These are phyloP conservation scores for Morpho achilles DNA, from an alignment of 2,888 invertebrate species.

Conservation along the genomic window DNA sequence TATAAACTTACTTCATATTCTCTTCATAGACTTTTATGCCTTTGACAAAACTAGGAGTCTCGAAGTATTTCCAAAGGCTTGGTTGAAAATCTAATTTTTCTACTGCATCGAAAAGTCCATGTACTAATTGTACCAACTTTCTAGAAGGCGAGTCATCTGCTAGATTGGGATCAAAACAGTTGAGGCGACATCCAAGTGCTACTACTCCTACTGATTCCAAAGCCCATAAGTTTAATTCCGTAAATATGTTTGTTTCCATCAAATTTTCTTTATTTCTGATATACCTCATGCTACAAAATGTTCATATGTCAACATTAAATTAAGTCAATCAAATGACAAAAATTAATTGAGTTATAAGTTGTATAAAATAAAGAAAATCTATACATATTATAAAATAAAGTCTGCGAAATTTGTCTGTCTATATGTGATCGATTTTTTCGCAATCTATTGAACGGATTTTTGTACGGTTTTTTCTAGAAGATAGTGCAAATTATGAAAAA, in stretches of 20 bases:
- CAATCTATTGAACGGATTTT: too few relatives aligned
- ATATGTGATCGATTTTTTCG: too few relatives aligned
- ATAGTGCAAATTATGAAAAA: background rate
- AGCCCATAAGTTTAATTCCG: conserved; percentile 80
- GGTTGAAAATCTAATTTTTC: conserved; percentile 51
- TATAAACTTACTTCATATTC: conserved; percentile 42
- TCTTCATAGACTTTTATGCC: conserved; percentile 52
- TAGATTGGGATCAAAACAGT: conserved; percentile 47
- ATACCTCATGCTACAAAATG: conserved; percentile 64
- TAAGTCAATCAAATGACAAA: too few relatives aligned
- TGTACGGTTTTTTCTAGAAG: too few relatives aligned
- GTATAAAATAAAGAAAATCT: background rate
- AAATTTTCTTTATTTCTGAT: conserved; percentile 70
- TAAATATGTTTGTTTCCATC: conserved; percentile 72
- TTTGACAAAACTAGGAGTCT: conserved; percentile 46
- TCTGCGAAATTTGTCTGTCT: background rate
- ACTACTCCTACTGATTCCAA: conserved; percentile 73
- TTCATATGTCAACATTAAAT: background rate
- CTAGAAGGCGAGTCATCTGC: conserved; percentile 44
- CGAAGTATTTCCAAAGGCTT: conserved; percentile 44
- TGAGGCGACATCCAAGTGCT: conserved; percentile 52
- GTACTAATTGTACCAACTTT: conserved; percentile 46
- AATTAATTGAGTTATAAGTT: too few relatives aligned
- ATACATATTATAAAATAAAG: background rate
- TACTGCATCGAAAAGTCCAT: conserved; percentile 40